Evolutionary conservation across 1,140 invertebrate species (phyloP).

Genomic region (Zelostemma sp.): DNA sequence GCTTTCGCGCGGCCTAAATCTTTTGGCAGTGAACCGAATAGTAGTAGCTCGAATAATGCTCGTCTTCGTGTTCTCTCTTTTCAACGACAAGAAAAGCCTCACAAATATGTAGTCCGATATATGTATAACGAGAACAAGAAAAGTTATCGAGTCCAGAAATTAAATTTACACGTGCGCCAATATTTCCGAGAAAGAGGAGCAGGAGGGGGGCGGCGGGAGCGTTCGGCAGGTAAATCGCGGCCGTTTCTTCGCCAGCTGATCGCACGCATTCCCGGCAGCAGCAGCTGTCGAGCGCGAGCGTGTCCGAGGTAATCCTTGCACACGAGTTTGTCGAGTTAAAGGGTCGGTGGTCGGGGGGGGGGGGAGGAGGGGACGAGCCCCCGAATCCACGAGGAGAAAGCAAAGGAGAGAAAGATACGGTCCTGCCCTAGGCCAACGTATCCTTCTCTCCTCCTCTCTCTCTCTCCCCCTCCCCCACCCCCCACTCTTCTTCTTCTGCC

Average conservation of each 20-base stretch:
- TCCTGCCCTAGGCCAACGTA: conserved; percentile 67
- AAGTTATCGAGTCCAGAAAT: no score
- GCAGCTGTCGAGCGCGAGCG: conserved; percentile 46
- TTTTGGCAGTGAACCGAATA: conserved; percentile 55
- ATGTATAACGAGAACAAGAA: no score
- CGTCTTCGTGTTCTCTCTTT: no score
- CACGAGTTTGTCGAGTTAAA: no score
- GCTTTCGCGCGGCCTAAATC: conserved; percentile 51
- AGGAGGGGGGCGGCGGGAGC: background rate
- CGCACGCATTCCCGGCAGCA: conserved; percentile 25
- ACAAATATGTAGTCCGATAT: no score
- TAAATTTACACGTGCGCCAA: no score
- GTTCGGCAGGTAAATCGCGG: background rate
- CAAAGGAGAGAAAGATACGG: conserved; percentile 43
- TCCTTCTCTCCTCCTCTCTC: conserved; percentile 49
- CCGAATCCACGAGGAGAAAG: background rate
- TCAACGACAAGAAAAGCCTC: no score
- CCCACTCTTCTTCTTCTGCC: conserved; percentile 1
- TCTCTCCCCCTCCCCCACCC: conserved; percentile 26
- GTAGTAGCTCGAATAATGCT: no score
- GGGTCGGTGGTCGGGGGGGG: conserved; percentile 26
- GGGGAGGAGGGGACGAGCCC: conserved; percentile 4
- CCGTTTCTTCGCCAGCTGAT: conserved; percentile 33
- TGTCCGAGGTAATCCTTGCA: no score
- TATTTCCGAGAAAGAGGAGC: background rate